Evolutionary conservation across 2,797 vertebrate species (phyloP), one percentile per base, ranked within the genome.

Genomic region (Falco rusticolus): DNA sequence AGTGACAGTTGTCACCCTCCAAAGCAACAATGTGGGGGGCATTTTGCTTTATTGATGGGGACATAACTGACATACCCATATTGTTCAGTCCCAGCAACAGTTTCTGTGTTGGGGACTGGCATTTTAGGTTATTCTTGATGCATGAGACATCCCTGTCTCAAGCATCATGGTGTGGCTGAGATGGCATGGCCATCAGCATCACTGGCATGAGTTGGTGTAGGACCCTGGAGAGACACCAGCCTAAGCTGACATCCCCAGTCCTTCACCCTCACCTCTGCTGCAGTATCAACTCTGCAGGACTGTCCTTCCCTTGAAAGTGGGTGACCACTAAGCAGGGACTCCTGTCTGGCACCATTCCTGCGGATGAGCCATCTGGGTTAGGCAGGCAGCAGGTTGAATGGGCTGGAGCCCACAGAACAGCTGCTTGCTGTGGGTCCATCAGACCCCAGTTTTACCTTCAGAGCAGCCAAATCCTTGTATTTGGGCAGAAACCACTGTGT

Each of bases 181-280:
- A n/a, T 59, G 34, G 33, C 0, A 0, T 2, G 3, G 19, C 34
- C 15, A 1, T 11, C 60, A 68, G 16, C 37, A 21, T 48, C 37
- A 33, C 37, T 57, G 48, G 33, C 26, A 69, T 1, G 4, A 84
- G 69, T 28, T 39, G 19, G 28, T 1, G 14, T 34, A 16, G 39
- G 25, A 8, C 16, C 41, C 24, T 57, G 25, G 15, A 71, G 68
- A 84, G 16, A 25, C 65, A 57, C 47, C 24, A 72, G 21, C 16
- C 45, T 48, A 39, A 54, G 15, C 7, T 7, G 18, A 54, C 1
- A 5, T 39, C 19, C 13, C 37, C 2, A 3, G 5, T 24, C 21
- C 37, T 72, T 80, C 37, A 56, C 20, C 63, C 78, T 61, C 61
- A 63, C 33, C 14, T 74, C 2, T 4, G 47, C 47, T 5, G 8